Evolutionary conservation across 2,888 invertebrate genomes (phyloP), one percentile per base, ranked within the genome.

Genomic region (Cataglyphis albicans): DNA sequence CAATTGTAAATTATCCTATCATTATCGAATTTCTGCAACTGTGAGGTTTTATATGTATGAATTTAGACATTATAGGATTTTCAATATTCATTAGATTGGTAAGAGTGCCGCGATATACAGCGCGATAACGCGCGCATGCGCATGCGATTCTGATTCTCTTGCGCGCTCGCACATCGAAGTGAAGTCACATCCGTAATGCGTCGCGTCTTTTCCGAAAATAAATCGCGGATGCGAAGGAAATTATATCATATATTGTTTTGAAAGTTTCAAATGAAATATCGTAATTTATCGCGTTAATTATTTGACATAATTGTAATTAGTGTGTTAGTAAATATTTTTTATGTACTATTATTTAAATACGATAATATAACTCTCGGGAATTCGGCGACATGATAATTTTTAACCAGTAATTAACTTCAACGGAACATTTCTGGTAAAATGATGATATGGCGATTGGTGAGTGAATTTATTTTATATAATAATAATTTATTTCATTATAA

Each of bases 401-500:
- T 59, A 29, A 59, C 0, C 15, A 29, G 6, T 15, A 61, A 3
- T 61, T 32, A 18, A 18, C 18, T 21, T 55, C 10, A 29, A 61
- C 7, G 15, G 15, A 61, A 25, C 25, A 25, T 25, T 25, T 7
- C 7, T 32, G 61, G 15, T 9, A 12, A 18, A 25, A 29, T 7
- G 7, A 29, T 4, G 25, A 25, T 59, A 15, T 18, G n/a, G 18
- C 61, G 18, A 18, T 32, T 29, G n/a, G 61, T 61, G 32, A 61
- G 61, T 18, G 32, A 61, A 15, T 61, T 61, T 57, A 57, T 21
- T 57, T 57, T n/a, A 52, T 52, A 52, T 52, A 52, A n/a, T 52
- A 52, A 52, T 48, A 44, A 44, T 44, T 44, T 44, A 44, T 55
- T 18, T 18, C 7, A 55, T n/a, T n/a, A 55, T n/a, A 55, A 1